These are phyloP conservation scores for Periphyllus acericola DNA, from an alignment of 2,888 invertebrate genomes.

Conservation along the genomic window DNA sequence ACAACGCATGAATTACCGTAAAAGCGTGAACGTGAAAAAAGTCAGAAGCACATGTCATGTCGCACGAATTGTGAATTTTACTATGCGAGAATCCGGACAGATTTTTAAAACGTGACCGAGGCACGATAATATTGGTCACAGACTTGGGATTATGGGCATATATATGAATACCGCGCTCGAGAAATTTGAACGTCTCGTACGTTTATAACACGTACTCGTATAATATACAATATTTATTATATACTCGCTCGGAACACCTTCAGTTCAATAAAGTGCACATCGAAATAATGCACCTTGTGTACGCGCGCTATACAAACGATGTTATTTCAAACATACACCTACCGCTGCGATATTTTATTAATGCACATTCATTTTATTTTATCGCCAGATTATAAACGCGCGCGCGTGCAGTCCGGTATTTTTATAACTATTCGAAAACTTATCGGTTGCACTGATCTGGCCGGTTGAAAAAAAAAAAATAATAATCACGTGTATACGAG, in stretches of 20 bases:
- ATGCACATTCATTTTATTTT: not conserved
- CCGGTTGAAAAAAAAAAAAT: not conserved
- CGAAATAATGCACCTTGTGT: not conserved
- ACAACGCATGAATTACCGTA: too few species aligned
- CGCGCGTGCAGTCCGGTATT: conserved; percentile 9
- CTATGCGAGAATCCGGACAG: too few species aligned
- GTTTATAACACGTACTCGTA: too few species aligned
- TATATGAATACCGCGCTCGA: too few species aligned
- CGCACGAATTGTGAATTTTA: too few species aligned
- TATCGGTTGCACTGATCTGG: not conserved
- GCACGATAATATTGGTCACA: too few species aligned
- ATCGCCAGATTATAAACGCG: not conserved
- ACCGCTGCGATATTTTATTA: not conserved
- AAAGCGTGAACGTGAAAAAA: too few species aligned
- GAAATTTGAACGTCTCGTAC: too few species aligned
- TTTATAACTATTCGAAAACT: not conserved
- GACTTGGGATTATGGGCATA: too few species aligned
- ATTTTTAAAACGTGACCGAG: too few species aligned
- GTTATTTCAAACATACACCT: not conserved
- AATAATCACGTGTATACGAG: not conserved
- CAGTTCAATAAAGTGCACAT: not conserved
- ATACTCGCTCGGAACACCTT: not conserved
- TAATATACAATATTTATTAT: too few species aligned
- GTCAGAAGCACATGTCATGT: too few species aligned
- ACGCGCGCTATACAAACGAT: not conserved